Base-by-base conservation (phyloP, 2,113 vertebrate species). In the Muscicapa adusta region DNA sequence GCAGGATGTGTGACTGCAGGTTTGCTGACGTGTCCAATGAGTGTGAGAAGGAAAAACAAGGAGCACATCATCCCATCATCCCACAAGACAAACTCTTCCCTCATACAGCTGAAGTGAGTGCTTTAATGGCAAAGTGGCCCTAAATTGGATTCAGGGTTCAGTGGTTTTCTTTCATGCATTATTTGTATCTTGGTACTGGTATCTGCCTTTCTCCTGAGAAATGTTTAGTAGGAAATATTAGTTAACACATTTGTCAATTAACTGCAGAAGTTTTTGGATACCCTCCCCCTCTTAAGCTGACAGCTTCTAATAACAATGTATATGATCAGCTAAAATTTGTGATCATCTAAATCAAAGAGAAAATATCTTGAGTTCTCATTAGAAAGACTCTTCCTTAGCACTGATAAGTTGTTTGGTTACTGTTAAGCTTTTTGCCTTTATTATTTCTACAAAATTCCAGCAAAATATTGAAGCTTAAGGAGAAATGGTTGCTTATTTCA, bases 141-240 rank as follows among this genome's bases (percentile, higher is more conserved):
- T 70, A 80, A 96, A 94, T 95, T 89, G 85, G 74, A 91, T 95
- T 89, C 58, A 62, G 67, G 14, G 54, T 25, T 88, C 51, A 40
- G 22, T 92, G 74, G 14, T 53, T 85, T 91, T 70, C 42, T 76
- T 89, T 72, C 29, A 23, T 82, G 66, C 2, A 0, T 31, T 82
- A 33, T 91, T 94, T 94, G 45, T 89, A 28, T 89, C 70, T 89
- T 70, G 33, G 58, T 77, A 31, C 24, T 19, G 25, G 33, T 28
- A 48, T 54, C 89, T 93, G 71, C 47, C 51, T 85, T 78, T 75
- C 42, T 94, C 94, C 87, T 87, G 91, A 89, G 91, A 92, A 84
- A 75, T 3, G 25, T 26, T 83, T 25, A 25, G 22, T 22, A 71
- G 47, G 33, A 94, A 84, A 25, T 62, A 57, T 28, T 73, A 68